Base-by-base conservation (phyloP, 2,888 invertebrate genomes). In the Drosophila greeni region DNA sequence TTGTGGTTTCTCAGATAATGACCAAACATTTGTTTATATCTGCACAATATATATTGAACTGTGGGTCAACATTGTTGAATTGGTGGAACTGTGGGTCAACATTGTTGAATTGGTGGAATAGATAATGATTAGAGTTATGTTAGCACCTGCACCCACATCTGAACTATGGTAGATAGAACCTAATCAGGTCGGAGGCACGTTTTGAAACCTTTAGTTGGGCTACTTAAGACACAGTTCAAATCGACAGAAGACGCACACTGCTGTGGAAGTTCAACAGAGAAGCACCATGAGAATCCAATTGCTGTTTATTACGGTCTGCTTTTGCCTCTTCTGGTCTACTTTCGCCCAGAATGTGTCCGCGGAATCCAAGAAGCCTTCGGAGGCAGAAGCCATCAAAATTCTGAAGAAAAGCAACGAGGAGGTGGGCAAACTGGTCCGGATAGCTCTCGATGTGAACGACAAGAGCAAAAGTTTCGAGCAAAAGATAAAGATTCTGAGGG, bases 391-490 rank as follows among this genome's bases (percentile, higher is more conserved):
- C 23, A 1, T 18, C 7, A 14, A 58, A 7, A 43, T 70, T 18
- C 45, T 75, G n/a, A 52, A 43, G 14, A 47, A 54, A 16, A 71
- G 68, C n/a, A 60, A 33, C 20, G 39, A 62, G n/a, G 29, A 45
- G 14, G 48, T 82, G 1, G 29, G 37, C 0, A 33, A 33, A 5
- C 29, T 78, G 14, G 53, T 72, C 9, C 16, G n/a, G 1, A 62
- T 66, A 9, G 51, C 51, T 0, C n/a, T 24, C 9, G 39, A 26
- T 20, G 37, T 79, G 1, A 56, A 53, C 33, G 48, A 24, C 34
- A 56, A 23, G 24, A 52, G 7, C 76, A 84, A 18, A 73, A 76
- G 47, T 14, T 71, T 84, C 42, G 80, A 84, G 43, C 39, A 40
- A 7, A 74, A 82, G 14, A 16, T 84, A n/a, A 59, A 47, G 11